These are phyloP conservation scores for Melanotaenia maccullochi DNA, from an alignment of 2,797 vertebrate species.

Conservation along the genomic window DNA sequence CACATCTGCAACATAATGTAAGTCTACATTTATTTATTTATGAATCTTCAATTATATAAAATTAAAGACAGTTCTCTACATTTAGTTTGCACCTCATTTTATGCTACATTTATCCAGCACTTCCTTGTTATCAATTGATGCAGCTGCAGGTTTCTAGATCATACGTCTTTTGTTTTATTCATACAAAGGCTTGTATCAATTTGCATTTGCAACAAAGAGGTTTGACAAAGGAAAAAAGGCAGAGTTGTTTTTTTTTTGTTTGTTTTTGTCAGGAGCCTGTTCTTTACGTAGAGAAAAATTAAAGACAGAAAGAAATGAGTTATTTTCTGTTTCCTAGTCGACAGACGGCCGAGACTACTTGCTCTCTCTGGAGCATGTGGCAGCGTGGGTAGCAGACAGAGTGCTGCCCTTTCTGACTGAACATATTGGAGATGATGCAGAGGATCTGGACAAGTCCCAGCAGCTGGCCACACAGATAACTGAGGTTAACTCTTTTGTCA, in stretches of 20 bases:
- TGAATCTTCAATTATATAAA: too few relatives aligned
- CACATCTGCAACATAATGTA: constrained; percentile 91
- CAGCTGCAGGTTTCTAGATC: background rate
- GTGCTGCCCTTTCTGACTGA: constrained; percentile 82
- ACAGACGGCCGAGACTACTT: constrained; percentile 85
- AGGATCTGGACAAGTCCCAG: constrained; percentile 53
- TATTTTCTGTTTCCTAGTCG: constrained; percentile 73
- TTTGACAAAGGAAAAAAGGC: background rate
- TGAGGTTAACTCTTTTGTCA: constrained; percentile 79
- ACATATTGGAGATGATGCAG: constrained; percentile 60
- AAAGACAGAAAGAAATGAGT: background rate
- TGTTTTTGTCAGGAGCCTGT: background rate
- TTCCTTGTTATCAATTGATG: background rate
- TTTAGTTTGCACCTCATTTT: background rate
- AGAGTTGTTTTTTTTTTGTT: background rate
- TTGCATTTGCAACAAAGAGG: background rate
- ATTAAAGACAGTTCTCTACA: too few relatives aligned
- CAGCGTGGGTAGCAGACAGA: constrained; percentile 86
- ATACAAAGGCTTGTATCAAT: background rate
- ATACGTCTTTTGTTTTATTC: background rate
- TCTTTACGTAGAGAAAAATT: background rate
- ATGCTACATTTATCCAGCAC: too few relatives aligned
- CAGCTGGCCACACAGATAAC: constrained; percentile 82
- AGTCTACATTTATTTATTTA: constrained; percentile 13
- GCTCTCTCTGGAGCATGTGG: constrained; percentile 81